Conservation (phyloP, 2,797 vertebrate genomes). For the Syndactyla subalaris region DNA sequence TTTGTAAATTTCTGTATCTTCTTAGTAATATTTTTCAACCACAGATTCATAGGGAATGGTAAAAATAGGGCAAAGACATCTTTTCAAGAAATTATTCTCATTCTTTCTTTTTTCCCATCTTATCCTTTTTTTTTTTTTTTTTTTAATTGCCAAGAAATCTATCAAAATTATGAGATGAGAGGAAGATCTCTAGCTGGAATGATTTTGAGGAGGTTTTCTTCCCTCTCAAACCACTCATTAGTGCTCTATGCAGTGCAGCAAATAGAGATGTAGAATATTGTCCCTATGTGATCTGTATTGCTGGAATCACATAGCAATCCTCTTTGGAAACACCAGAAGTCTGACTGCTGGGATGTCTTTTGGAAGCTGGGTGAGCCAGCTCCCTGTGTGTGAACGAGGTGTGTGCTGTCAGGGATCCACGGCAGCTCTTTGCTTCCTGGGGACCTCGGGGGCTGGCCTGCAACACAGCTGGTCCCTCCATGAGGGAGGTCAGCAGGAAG, state of each 20-base stretch:
- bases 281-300: not conserved
- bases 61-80: not conserved
- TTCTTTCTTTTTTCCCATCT: not conserved
- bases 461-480: not conserved
- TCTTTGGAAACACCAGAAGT: not conserved
- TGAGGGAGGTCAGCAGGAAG: not conserved
- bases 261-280: not conserved
- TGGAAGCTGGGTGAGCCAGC: not conserved
- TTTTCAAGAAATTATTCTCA: not conserved
- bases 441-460: not conserved
- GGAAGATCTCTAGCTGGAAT: not conserved
- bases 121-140: not conserved
- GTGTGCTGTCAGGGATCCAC: fast-evolving
- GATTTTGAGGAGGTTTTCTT: not conserved
- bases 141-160: not conserved
- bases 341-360: not conserved
- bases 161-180: not conserved
- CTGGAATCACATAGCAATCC: not conserved
- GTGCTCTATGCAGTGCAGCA: not conserved
- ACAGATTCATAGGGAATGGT: not conserved
- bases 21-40: not conserved
- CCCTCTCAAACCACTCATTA: not conserved
- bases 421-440: not conserved
- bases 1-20: not conserved
- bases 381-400: not conserved